Evolutionary conservation across 2,113 vertebrate genomes (phyloP).

Genomic region (Amia ocellicauda): DNA sequence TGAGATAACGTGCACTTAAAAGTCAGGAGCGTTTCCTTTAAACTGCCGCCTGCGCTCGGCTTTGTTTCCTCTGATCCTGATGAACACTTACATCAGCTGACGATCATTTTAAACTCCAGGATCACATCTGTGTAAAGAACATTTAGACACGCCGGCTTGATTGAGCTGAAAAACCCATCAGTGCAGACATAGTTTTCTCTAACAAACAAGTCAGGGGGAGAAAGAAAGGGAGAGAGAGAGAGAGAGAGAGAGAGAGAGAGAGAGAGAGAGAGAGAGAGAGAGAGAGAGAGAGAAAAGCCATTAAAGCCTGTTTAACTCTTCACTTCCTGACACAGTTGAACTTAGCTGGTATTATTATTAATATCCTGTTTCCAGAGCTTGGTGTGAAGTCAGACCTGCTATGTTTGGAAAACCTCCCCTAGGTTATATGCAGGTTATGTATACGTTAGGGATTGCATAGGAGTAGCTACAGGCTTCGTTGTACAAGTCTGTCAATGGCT

Average conservation of each 20-base stretch:
- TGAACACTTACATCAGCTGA: slow-evolving; percentile 34
- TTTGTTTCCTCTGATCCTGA: slow-evolving; percentile 41
- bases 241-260: too few relatives aligned
- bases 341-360: slow-evolving; percentile 56
- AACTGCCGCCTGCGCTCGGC: slow-evolving; percentile 37
- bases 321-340: not conserved
- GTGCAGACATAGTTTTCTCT: slow-evolving; percentile 50
- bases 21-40: slow-evolving; percentile 49
- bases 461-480: too few relatives aligned
- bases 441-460: too few relatives aligned
- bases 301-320: slow-evolving; percentile 60
- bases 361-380: slow-evolving; percentile 41
- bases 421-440: too few relatives aligned
- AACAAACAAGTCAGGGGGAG: slow-evolving; percentile 45
- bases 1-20: slow-evolving; percentile 53
- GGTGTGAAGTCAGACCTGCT: slow-evolving; percentile 37
- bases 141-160: slow-evolving; percentile 25
- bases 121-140: slow-evolving; percentile 34
- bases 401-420: too few relatives aligned
- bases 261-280: too few relatives aligned
- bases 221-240: too few relatives aligned
- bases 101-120: slow-evolving; percentile 39
- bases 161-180: slow-evolving; percentile 40
- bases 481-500: too few relatives aligned
- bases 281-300: too few relatives aligned